phyloP scores from a whole-genome alignment of 2,888 invertebrate species.

The Parnassius smintheus region DNA sequence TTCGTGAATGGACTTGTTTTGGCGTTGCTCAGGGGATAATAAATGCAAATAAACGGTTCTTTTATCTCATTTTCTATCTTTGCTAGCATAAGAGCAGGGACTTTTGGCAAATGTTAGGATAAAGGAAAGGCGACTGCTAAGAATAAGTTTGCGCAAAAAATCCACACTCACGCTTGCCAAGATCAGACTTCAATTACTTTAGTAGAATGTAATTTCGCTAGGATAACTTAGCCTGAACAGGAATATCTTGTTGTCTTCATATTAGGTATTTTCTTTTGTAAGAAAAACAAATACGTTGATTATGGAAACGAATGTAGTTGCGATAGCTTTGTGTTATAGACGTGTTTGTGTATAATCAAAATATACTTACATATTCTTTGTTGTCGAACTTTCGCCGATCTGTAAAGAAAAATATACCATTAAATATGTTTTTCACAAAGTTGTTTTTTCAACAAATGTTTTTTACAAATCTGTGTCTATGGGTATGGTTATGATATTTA shows the following conservation, averaged over 20 bases:
- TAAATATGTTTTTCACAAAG: background rate
- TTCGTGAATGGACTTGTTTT: constrained; percentile 24
- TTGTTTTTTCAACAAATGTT: no score
- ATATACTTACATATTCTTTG: constrained; percentile 9
- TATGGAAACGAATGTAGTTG: constrained; percentile 9
- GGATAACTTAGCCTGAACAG: constrained; percentile 2
- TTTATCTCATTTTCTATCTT: constrained; percentile 25
- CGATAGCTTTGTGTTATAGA: constrained; percentile 2
- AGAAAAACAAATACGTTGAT: constrained; percentile 9
- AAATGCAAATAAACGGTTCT: constrained; percentile 23
- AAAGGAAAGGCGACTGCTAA: constrained; percentile 3
- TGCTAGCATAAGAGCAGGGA: constrained; percentile 9
- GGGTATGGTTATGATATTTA: no score
- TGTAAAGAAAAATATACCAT: constrained; percentile 1
- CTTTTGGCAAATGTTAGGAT: constrained; percentile 16
- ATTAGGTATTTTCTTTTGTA: constrained; percentile 11
- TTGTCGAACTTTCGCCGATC: constrained; percentile 3
- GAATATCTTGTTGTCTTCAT: constrained; percentile 6
- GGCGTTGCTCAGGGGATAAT: constrained; percentile 17
- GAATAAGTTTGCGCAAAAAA: constrained; percentile 14
- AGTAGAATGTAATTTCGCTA: constrained; percentile 10
- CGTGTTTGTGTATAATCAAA: background rate
- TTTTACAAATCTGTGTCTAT: background rate
- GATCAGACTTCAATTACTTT: constrained; percentile 15
- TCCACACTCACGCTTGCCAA: constrained; percentile 3